Evolutionary conservation across 2,113 vertebrate species (phyloP), one percentile per base, ranked within the genome.

Genomic region (Hyperoodon ampullatus): DNA sequence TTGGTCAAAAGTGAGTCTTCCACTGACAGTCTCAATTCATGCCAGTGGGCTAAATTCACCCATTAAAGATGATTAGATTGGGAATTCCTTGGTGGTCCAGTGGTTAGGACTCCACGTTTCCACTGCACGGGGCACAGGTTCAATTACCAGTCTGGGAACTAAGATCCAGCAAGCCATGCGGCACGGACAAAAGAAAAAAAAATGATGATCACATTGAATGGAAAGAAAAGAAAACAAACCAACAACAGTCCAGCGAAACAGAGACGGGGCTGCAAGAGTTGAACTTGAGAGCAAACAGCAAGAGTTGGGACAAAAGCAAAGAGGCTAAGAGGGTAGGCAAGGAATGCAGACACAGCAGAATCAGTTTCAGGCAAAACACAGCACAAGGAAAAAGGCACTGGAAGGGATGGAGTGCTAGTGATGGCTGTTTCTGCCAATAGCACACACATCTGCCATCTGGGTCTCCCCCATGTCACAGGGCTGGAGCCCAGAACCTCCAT

Each of bases 401-500:
- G 11, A 33, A 47, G 28, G 19, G 61, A 50, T 12, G 15, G 60
- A 14, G 42, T 2, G 28, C 53, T 23, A 0, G 21, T 8, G 13
- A 26, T 1, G 13, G 78, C 53, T 60, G 30, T 58, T 39, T 81
- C 78, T 26, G 30, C 82, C 12, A 1, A 33, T 60, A 10, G 65
- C 65, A 28, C 14, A 16, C 5, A 2, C 23, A 55, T 35, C 65
- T 18, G 8, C 26, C 18, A 0, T 35, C 60, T 14, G 47, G 23
- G 44, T 50, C 39, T 61, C 21, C 33, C 10, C 28, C 7, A n/a
- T 11, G 11, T 15, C 2, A 16, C 0, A 0, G 21, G 18, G 44
- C n/a, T 13, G 5, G 44, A 55, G 11, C 44, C 72, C 7, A n/a
- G 60, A 39, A 0, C 6, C 72, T 26, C 33, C 33, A 13, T 47